Conservation (phyloP, 2,797 vertebrate genomes). For the Eremophila alpestris region DNA sequence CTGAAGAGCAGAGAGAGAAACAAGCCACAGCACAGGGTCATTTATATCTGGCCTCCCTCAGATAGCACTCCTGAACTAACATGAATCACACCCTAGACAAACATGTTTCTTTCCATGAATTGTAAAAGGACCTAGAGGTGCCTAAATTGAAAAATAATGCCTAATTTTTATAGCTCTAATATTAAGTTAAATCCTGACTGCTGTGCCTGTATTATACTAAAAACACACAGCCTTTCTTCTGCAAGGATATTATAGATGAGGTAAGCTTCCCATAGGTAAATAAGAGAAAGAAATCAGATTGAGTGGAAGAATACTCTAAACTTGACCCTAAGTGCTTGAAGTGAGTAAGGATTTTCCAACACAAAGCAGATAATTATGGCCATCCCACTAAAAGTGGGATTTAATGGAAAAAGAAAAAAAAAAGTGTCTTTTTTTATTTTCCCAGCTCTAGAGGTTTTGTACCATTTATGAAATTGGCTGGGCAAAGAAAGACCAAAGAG, state of each 20-base stretch:
- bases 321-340: neutral
- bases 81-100: neutral
- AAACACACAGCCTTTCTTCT: neutral
- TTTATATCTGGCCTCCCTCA: neutral
- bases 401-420: neutral
- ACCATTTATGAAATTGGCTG: neutral
- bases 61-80: neutral
- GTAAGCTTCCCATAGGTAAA: neutral
- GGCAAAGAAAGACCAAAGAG: neutral
- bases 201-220: neutral
- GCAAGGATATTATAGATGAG: neutral
- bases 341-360: neutral
- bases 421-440: rapidly evolving
- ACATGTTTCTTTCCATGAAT: neutral
- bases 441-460: neutral
- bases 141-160: neutral
- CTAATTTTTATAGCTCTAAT: neutral
- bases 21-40: neutral
- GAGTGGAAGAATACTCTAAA: neutral
- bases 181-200: neutral
- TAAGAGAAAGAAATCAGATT: neutral
- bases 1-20: neutral
- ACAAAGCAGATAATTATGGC: neutral
- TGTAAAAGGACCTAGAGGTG: neutral
- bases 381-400: neutral